Evolutionary conservation across 30 jellyfish, hydroid and myxozoan species (phyloP), one percentile per base, ranked within the genome.

Genomic region (Hydra vulgaris): DNA sequence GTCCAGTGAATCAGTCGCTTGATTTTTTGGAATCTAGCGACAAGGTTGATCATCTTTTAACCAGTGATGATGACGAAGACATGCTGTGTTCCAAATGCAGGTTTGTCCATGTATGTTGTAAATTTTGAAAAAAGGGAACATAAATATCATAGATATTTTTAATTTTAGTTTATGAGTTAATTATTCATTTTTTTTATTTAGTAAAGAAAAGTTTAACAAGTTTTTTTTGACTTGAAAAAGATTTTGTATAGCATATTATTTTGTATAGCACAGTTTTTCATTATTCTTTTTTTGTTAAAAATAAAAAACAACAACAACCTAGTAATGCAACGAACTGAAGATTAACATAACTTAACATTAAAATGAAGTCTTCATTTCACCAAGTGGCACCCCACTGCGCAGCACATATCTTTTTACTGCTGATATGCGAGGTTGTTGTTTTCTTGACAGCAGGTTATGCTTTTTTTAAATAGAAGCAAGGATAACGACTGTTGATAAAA

Each of bases 61-160:
- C 87, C 23, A 80, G 84, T 66, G 87, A 80, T 23, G 87, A 80
- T 66, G 87, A 80, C 72, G 87, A 80, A 24, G 87, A 80, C 26
- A 70, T 80, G 87, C 15, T 80, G 25, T 80, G 87, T 53, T 8
- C 83, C 25, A 68, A 66, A 27, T 80, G 87, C 87, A 80, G 87
- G 87, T 80, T 27, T 27, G 85, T 78, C n/a, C 8, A 15, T 26
- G 61, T 40, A 5, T 12, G 12, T 40, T 40, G 61, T 40, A 40
- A 40, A n/a, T n/a, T n/a, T n/a, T n/a, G n/a, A n/a, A n/a, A n/a
- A n/a, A n/a, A n/a, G n/a, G n/a, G n/a, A n/a, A n/a, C n/a, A n/a
- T n/a, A n/a, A n/a, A n/a, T n/a, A n/a, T n/a, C n/a, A n/a, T n/a
- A n/a, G n/a, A n/a, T n/a, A n/a, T n/a, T n/a, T n/a, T n/a, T n/a